Evolutionary conservation across 2,113 vertebrate species (phyloP), one percentile per base, ranked within the genome.

Genomic region (Channa argus): DNA sequence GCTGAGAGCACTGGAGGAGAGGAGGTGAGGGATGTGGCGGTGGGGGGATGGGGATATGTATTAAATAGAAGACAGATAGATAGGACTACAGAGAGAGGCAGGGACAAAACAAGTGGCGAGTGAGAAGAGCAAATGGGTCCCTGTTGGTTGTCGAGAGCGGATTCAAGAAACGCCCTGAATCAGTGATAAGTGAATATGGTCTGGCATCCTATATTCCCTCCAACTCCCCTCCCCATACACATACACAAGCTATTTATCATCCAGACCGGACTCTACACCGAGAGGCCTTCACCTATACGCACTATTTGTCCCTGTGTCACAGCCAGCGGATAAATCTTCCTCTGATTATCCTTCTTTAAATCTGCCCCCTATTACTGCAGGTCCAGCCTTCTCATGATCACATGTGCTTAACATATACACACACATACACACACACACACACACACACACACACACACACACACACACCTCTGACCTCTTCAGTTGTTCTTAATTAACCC

Each of bases 401-500:
- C 93, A 88, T 73, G 70, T 71, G 80, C 74, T 64, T 66, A 37
- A 63, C 50, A 73, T 53, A 47, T 39, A 64, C 56, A 12, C 53
- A 64, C 63, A 65, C 5, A 71, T 41, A 70, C 63, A 63, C 78
- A 84, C 89, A 24, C 24, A 24, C 24, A 24, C 24, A 24, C 24
- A 24, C 24, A 24, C 24, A 24, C 24, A 24, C 24, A 24, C 24
- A 24, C 24, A 52, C 41, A 64, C 56, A 12, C 53, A 64, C 63
- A 65, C 5, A 71, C 41, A 70, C 63, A 84, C 89, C 84, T 81
- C 89, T 89, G 93, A 96, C 95, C 96, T 94, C 84, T 95, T 94
- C 95, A 93, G 66, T 95, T 96, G 95, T 96, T 96, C 96, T 95
- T 96, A 95, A 98, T 96, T 97, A 97, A 97, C 96, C 96, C 94